Conservation (phyloP, 2,888 invertebrate genomes). For the Shargacucullia verbasci region DNA sequence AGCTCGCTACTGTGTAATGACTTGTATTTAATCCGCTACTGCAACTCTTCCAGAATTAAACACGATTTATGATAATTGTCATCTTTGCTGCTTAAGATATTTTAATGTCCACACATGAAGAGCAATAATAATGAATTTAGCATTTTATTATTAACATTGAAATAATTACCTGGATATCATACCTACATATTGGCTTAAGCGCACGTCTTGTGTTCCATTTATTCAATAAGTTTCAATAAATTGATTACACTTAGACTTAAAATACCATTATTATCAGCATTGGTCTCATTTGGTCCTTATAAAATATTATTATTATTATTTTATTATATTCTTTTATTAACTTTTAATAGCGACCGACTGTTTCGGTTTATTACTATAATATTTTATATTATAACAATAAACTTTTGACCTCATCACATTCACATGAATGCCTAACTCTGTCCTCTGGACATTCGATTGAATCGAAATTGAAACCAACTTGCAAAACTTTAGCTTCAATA, state of each 20-base stretch:
- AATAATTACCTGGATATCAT: conserved; percentile 20
- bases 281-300: neutral
- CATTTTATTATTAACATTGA: conserved; percentile 25
- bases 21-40: conserved; percentile 57
- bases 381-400: too few relatives aligned
- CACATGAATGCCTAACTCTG: too few relatives aligned
- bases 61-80: conserved; percentile 56
- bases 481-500: too few relatives aligned
- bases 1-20: conserved; percentile 63
- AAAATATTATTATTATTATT: too few relatives aligned
- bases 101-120: conserved; percentile 29
- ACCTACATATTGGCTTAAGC: conserved; percentile 17
- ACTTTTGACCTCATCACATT: neutral
- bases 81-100: conserved; percentile 36
- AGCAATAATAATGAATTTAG: conserved; percentile 27
- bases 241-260: conserved; percentile 2
- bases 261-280: conserved; percentile 4
- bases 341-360: too few relatives aligned
- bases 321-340: too few relatives aligned
- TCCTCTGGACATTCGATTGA: too few relatives aligned
- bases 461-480: too few relatives aligned
- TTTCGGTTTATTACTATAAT: too few relatives aligned
- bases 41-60: conserved; percentile 56
- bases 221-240: conserved; percentile 6
- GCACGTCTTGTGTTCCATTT: conserved; percentile 18